These are phyloP conservation scores for Pithecia hirsuta DNA, from an alignment of 2,797 vertebrate genomes.

Conservation along the genomic window DNA sequence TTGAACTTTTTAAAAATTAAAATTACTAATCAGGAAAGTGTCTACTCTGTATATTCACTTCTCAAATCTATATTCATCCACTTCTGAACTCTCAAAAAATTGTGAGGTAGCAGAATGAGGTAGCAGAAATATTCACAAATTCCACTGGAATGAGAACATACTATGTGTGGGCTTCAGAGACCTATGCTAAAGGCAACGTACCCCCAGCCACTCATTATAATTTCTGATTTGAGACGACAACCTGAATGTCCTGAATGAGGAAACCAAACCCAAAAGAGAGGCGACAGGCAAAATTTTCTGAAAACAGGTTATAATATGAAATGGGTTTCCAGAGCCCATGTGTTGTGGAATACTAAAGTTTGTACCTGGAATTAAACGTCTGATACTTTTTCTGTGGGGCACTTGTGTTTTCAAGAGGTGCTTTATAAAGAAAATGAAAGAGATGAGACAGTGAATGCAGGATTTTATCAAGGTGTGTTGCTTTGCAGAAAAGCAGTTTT, in stretches of 20 bases:
- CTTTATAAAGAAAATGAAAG: slow-evolving; percentile 37
- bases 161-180: slow-evolving; percentile 15
- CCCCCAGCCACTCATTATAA: background rate
- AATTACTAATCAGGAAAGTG: slow-evolving; percentile 63
- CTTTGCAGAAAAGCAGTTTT: slow-evolving; percentile 52
- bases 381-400: background rate
- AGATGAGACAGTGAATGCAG: background rate
- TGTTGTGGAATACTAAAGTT: background rate
- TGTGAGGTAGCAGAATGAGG: background rate
- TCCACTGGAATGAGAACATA: background rate
- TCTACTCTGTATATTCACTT: rapidly evolving
- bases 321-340: background rate
- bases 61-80: slow-evolving; percentile 62
- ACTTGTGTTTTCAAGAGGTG: slow-evolving; percentile 25
- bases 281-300: slow-evolving; percentile 14
- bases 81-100: background rate
- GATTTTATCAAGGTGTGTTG: background rate
- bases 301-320: slow-evolving; percentile 17
- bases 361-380: slow-evolving; percentile 29
- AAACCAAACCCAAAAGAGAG: background rate
- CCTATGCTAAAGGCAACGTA: background rate
- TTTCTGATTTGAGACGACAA: slow-evolving; percentile 59
- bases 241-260: background rate
- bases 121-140: slow-evolving; percentile 68
- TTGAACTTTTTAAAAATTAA: slow-evolving; percentile 30